Evolutionary conservation across 2,113 vertebrate species (phyloP).

Genomic region (Pontoporia blainvillei): DNA sequence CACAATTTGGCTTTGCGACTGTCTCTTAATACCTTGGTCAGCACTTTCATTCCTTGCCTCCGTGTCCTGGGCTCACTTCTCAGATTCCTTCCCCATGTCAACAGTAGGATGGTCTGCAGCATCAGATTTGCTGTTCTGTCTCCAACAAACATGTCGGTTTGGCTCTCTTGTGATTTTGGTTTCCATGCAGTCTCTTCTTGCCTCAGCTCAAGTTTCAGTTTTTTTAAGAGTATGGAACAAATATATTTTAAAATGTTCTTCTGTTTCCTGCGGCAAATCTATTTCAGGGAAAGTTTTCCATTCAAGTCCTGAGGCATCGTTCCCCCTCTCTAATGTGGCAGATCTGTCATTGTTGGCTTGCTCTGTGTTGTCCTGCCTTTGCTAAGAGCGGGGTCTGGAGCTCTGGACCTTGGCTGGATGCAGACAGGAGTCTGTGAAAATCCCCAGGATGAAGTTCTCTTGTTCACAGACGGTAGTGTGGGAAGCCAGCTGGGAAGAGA

Average conservation of each 20-base stretch:
- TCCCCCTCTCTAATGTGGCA: background rate
- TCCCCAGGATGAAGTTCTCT: background rate
- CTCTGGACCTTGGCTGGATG: no score
- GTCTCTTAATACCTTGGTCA: background rate
- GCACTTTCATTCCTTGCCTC: background rate
- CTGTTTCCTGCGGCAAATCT: background rate
- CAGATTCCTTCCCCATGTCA: background rate
- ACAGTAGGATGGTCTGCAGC: background rate
- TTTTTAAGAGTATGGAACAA: background rate
- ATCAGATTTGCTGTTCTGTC: background rate
- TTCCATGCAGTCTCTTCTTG: background rate
- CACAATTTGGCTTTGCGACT: background rate
- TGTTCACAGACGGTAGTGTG: background rate
- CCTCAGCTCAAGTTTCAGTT: background rate
- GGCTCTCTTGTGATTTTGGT: background rate
- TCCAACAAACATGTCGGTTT: background rate
- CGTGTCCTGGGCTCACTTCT: background rate
- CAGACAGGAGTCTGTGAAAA: background rate
- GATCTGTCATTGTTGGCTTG: background rate
- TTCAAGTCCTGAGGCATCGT: background rate
- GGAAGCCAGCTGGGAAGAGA: background rate
- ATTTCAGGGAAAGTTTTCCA: background rate
- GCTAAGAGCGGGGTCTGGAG: fast-evolving
- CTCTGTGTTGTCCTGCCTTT: background rate
- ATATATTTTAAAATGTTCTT: background rate